A percentile compares a stretch with the other conserved stretches of the same genome.
Evolutionary conservation across 1,140 invertebrate genomes (phyloP).

Genomic region (Pogonus chalceus): DNA sequence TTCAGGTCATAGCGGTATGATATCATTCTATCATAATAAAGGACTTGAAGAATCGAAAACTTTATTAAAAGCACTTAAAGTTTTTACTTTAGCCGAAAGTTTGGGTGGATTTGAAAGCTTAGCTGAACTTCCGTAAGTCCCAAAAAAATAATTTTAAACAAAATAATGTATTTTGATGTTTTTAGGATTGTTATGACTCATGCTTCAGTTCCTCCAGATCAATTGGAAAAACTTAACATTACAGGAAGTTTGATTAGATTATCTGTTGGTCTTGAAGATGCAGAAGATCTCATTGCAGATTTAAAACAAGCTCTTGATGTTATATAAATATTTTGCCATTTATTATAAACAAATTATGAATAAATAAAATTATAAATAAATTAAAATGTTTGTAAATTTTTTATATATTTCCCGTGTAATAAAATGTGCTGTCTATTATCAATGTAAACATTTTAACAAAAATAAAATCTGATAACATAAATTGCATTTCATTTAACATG

Average conservation of each 20-base stretch:
- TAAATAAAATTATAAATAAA: too few species aligned
- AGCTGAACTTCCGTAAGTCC: conserved; percentile 70
- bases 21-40: conserved; percentile 81
- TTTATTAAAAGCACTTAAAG: conserved; percentile 68
- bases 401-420: too few species aligned
- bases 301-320: conserved; percentile 66
- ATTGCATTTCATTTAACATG: too few species aligned
- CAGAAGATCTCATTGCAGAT: conserved; percentile 80
- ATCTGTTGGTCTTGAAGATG: conserved; percentile 85
- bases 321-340: conserved; percentile 2
- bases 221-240: conserved; percentile 68
- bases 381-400: too few species aligned
- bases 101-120: conserved; percentile 93
- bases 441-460: background rate
- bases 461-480: too few species aligned
- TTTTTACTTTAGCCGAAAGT: conserved; percentile 89
- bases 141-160: background rate
- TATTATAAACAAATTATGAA: background rate
- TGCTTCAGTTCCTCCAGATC: conserved; percentile 62
- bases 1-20: conserved; percentile 84
- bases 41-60: conserved; percentile 62
- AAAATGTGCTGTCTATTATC: too few species aligned
- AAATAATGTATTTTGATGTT: background rate
- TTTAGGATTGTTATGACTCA: conserved; percentile 66
- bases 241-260: conserved; percentile 78